These are phyloP conservation scores for Drosophila sordidapex DNA, from an alignment of 2,888 invertebrate genomes.

Conservation along the genomic window DNA sequence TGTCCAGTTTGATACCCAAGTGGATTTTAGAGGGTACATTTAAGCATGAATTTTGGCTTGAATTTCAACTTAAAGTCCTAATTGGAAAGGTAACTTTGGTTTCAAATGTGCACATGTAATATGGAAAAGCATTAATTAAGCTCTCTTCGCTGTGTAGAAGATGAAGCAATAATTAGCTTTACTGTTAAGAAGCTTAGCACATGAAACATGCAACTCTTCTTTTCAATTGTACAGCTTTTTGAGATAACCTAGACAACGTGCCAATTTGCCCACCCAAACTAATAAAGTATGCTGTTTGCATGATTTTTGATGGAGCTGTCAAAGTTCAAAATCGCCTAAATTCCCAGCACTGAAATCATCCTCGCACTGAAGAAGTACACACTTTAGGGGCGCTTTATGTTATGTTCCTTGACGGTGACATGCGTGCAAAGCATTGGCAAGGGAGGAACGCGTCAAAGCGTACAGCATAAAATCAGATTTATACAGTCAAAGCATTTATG, in stretches of 20 bases:
- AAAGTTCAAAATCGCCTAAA: slow-evolving; percentile 19
- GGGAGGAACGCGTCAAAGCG: slow-evolving; percentile 51
- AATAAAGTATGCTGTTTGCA: slow-evolving; percentile 44
- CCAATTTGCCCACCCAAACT: slow-evolving; percentile 3
- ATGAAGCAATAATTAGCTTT: not conserved
- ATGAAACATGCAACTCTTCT: not conserved
- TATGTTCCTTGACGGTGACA: slow-evolving; percentile 16
- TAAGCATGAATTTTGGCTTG: not conserved
- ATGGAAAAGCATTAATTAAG: not conserved
- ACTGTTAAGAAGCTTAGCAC: not conserved
- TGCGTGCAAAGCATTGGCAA: slow-evolving; percentile 13
- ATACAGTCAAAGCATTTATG: slow-evolving; percentile 72
- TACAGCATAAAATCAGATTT: slow-evolving; percentile 71
- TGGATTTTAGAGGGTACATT: not conserved
- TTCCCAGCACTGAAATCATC: slow-evolving; percentile 30
- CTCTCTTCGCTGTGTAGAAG: not conserved
- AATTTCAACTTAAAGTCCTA: not conserved
- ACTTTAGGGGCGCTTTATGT: not conserved
- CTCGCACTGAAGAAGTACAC: not conserved
- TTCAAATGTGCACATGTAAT: not conserved
- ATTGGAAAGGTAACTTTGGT: not conserved
- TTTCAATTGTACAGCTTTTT: not conserved
- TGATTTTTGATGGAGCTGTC: slow-evolving; percentile 14
- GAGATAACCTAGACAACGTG: not conserved
- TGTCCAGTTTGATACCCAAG: not conserved